phyloP scores from a whole-genome alignment of 2,113 vertebrate genomes.

The Pica pica region DNA sequence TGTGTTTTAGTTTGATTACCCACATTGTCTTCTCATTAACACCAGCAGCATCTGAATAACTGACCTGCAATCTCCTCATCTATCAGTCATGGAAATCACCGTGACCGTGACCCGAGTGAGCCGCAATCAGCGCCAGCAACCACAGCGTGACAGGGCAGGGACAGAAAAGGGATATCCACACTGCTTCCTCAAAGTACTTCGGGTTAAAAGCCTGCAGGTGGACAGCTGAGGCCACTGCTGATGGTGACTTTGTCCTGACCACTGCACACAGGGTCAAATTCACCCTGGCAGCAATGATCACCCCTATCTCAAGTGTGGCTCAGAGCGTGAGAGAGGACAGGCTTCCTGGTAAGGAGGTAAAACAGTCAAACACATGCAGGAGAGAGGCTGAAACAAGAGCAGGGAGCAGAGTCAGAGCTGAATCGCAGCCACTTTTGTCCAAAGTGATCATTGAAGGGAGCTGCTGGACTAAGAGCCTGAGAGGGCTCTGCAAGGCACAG shows the following conservation, averaged over 20 bases:
- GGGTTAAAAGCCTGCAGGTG: background rate
- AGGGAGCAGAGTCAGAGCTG: background rate
- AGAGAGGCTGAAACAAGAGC: background rate
- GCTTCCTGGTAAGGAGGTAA: too few relatives aligned
- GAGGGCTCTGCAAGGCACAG: background rate
- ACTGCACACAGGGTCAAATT: background rate
- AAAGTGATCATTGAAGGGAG: background rate
- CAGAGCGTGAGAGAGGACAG: background rate
- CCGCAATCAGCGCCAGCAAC: background rate
- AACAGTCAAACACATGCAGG: background rate
- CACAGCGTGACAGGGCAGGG: fast-evolving
- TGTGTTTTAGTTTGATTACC: constrained; percentile 13
- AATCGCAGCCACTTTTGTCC: background rate
- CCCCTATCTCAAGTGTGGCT: fast-evolving
- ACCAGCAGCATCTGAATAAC: background rate
- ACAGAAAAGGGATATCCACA: background rate
- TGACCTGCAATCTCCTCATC: background rate
- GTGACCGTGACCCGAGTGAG: background rate
- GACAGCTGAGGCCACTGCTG: background rate
- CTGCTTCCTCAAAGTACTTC: background rate
- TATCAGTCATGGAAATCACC: background rate
- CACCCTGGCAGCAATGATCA: too few relatives aligned
- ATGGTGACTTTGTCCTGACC: fast-evolving
- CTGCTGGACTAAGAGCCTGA: background rate
- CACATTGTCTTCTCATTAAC: constrained; percentile 20